Conservation (phyloP, 1,140 invertebrate species). For the Stegodyphus dumicola region DNA sequence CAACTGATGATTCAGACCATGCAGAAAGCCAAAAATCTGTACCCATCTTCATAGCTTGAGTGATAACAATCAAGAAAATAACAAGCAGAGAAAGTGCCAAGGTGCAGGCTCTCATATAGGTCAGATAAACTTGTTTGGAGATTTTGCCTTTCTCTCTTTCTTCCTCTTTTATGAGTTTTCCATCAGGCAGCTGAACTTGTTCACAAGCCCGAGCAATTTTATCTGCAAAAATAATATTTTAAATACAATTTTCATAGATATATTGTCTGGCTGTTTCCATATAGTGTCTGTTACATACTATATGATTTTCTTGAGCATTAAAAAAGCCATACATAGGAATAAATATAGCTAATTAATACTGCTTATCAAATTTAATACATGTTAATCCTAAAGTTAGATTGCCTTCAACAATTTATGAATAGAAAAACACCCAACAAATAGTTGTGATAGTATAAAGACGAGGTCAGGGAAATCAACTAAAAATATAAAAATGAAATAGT, state of each 20-base stretch:
- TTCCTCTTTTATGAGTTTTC: constrained; percentile 69
- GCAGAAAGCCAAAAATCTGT: constrained; percentile 65
- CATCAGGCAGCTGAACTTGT: constrained; percentile 57
- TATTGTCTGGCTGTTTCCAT: too few species aligned
- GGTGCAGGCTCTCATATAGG: constrained; percentile 76
- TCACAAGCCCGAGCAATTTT: constrained; percentile 43
- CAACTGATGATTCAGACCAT: constrained; percentile 62
- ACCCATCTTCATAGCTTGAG: constrained; percentile 63
- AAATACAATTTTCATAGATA: not conserved
- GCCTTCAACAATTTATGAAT: too few species aligned
- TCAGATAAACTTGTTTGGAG: constrained; percentile 73
- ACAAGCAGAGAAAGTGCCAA: constrained; percentile 71
- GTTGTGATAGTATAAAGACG: too few species aligned
- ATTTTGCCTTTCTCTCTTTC: constrained; percentile 76
- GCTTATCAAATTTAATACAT: too few species aligned
- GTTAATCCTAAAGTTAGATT: too few species aligned
- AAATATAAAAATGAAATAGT: not conserved
- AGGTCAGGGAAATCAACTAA: too few species aligned
- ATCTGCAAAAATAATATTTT: constrained; percentile 31
- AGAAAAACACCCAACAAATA: too few species aligned
- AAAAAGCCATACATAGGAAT: too few species aligned
- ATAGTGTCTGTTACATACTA: too few species aligned
- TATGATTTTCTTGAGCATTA: too few species aligned
- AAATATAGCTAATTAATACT: too few species aligned
- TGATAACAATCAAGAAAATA: constrained; percentile 69